Percentiles rank a stretch among this genome's conserved stretches.
phyloP scores from a whole-genome alignment of 2,888 invertebrate species.

The Eristalis tenax region DNA sequence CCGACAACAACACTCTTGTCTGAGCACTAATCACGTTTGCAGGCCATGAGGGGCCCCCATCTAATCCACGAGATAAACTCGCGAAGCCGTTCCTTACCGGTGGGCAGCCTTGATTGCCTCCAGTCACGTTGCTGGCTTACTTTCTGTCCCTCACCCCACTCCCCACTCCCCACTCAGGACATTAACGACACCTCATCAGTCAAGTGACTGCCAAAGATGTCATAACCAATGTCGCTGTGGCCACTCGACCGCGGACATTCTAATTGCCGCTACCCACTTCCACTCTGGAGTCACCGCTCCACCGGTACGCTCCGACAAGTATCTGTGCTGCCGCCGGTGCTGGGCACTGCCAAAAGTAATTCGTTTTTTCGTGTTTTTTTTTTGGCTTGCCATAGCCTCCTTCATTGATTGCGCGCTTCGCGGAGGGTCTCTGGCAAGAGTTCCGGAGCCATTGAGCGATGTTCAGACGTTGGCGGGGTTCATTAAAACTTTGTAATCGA shows the following conservation, averaged over 20 bases:
- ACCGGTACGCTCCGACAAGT: slow-evolving; percentile 25
- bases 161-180: background rate
- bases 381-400: background rate
- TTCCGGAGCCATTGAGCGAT: slow-evolving; percentile 37
- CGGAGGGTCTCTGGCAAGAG: background rate
- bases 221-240: background rate
- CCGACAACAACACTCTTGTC: background rate
- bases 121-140: background rate
- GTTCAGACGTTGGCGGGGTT: slow-evolving; percentile 25
- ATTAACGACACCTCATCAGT: background rate
- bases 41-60: background rate
- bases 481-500: slow-evolving; percentile 58
- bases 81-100: background rate
- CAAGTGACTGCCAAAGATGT: background rate
- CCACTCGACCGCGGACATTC: slow-evolving; percentile 5
- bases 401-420: background rate
- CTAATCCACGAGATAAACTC: background rate
- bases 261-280: background rate
- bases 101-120: background rate
- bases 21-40: background rate
- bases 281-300: background rate
- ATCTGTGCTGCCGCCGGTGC: slow-evolving; percentile 19
- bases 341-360: background rate
- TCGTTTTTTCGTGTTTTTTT: background rate
- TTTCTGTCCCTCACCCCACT: too few relatives aligned